Conservation (phyloP, 2,888 invertebrate genomes). For the Hypsopygia costalis region DNA sequence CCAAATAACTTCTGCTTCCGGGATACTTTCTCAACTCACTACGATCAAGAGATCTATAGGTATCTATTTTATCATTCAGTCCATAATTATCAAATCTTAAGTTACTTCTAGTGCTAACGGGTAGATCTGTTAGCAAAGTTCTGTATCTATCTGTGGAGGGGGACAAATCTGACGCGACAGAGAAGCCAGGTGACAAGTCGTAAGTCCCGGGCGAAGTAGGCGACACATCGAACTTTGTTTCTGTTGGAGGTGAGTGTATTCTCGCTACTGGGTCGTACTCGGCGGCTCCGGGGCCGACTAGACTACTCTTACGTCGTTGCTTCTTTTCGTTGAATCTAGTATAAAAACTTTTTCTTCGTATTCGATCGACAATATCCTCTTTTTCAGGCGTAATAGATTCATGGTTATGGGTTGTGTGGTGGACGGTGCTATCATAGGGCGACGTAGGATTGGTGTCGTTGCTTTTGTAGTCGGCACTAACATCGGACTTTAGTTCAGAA, state of each 20-base stretch:
- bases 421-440: slow-evolving; percentile 42
- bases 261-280: slow-evolving; percentile 78
- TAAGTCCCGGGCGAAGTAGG: slow-evolving; percentile 61
- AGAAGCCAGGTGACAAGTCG: slow-evolving; percentile 64
- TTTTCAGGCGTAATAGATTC: slow-evolving; percentile 72
- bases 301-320: slow-evolving; percentile 83
- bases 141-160: slow-evolving; percentile 70
- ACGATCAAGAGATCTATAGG: slow-evolving; percentile 71
- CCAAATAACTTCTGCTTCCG: slow-evolving; percentile 58
- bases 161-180: slow-evolving; percentile 59
- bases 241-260: slow-evolving; percentile 58
- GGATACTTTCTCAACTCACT: slow-evolving; percentile 70
- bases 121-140: slow-evolving; percentile 57
- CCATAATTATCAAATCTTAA: slow-evolving; percentile 60
- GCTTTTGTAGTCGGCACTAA: slow-evolving; percentile 44
- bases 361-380: slow-evolving; percentile 92
- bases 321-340: slow-evolving; percentile 93
- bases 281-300: slow-evolving; percentile 82
- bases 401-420: slow-evolving; percentile 59
- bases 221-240: slow-evolving; percentile 55
- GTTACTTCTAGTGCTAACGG: slow-evolving; percentile 49
- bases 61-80: slow-evolving; percentile 66
- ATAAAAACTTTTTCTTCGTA: slow-evolving; percentile 93
- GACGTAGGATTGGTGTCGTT: slow-evolving; percentile 42
- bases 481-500: slow-evolving; percentile 74